Evolutionary conservation across 2,888 invertebrate genomes (phyloP).

Genomic region (Caenorhabditis virilis): DNA sequence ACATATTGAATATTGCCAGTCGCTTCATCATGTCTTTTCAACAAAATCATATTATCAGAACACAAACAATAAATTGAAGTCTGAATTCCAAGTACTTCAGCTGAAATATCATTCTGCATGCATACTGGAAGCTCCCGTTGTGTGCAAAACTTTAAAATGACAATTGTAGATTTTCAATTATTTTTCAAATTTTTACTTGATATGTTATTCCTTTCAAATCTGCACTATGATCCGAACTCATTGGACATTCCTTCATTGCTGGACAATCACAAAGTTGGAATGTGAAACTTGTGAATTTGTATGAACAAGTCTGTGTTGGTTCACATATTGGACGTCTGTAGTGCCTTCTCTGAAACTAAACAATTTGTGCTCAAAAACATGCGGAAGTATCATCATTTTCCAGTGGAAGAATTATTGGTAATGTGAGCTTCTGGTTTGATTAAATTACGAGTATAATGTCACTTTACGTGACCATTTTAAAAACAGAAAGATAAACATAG

Average conservation of each 20-base stretch:
- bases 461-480: too few species aligned
- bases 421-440: too few species aligned
- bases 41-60: slow-evolving; percentile 13
- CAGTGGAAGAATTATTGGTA: too few species aligned
- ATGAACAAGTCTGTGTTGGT: slow-evolving; percentile 38
- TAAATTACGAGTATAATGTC: too few species aligned
- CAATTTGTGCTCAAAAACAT: too few species aligned
- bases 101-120: slow-evolving; percentile 31
- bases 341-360: slow-evolving; percentile 29
- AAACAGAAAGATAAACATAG: too few species aligned
- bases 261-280: slow-evolving; percentile 44
- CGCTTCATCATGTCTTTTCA: slow-evolving; percentile 5
- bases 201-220: slow-evolving; percentile 32
- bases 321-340: slow-evolving; percentile 33
- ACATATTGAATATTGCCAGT: slow-evolving; percentile 20
- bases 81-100: slow-evolving; percentile 36
- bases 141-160: slow-evolving; percentile 43
- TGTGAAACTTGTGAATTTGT: slow-evolving; percentile 19
- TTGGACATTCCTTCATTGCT: slow-evolving; percentile 15
- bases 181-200: slow-evolving; percentile 18
- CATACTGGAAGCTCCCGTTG: slow-evolving; percentile 31
- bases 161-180: neutral
- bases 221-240: slow-evolving; percentile 7
- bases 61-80: slow-evolving; percentile 48
- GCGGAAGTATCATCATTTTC: too few species aligned